phyloP scores from a whole-genome alignment of 2,113 vertebrate species.

The Hyperopisus bebe region DNA sequence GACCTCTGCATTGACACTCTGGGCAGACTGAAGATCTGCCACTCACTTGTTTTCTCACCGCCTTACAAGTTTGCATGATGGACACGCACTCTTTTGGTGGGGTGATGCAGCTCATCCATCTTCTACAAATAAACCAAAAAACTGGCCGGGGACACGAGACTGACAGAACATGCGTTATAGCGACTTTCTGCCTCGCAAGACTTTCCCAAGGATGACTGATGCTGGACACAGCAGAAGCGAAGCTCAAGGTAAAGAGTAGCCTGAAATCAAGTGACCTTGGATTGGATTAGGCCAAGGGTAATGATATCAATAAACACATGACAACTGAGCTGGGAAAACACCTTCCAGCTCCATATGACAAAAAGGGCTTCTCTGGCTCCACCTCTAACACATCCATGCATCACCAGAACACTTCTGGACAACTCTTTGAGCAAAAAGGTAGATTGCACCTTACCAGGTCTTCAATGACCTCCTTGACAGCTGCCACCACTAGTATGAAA shows the following conservation, averaged over 20 bases:
- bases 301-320: background rate
- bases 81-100: background rate
- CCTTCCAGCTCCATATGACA: background rate
- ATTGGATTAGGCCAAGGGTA: background rate
- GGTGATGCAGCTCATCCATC: background rate
- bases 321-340: background rate
- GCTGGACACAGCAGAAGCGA: background rate
- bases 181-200: background rate
- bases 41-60: background rate
- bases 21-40: background rate
- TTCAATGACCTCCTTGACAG: conserved; percentile 95
- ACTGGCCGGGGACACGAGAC: background rate
- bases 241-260: background rate
- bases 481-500: conserved; percentile 94
- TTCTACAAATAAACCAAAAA: background rate
- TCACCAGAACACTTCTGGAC: background rate
- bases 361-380: background rate
- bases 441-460: conserved; percentile 78
- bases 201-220: background rate
- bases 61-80: background rate
- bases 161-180: background rate
- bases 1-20: background rate
- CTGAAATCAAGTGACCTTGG: background rate
- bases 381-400: background rate
- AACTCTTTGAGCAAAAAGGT: background rate